Evolutionary conservation across 1,140 invertebrate genomes (phyloP), one percentile per base, ranked within the genome.

Genomic region (Apolygus lucorum): DNA sequence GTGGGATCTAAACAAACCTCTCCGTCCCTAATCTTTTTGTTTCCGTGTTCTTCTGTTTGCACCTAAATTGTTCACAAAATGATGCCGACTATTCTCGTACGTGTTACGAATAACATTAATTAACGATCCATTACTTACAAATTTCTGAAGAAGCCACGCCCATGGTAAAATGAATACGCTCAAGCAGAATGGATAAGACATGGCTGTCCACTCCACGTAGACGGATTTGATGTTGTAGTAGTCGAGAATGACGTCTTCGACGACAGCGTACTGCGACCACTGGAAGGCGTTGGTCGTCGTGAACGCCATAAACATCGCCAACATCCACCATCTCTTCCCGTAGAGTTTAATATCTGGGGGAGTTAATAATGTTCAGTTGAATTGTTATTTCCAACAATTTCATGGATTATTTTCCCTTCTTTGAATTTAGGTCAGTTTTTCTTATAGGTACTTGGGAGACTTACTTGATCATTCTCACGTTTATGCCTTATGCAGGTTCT

Each of bases 111-210:
- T 4, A 42, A 42, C 34, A 42, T 42, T 42, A 17, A 42, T 52
- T 21, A 63, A 63, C 25, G n/a, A 63, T 21, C 21, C 25, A 26
- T 8, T 63, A 63, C 87, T 88, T 79, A 93, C 91, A 78, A 86
- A 87, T 84, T 88, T 92, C 75, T 96, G 90, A 68, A 97, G 82
- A 28, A 96, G 83, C 84, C 87, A 97, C 77, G 91, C 94, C 4
- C 90, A 95, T 2, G 96, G 96, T 76, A 98, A 95, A 74, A 98
- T 94, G 68, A 98, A 85, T 11, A 94, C 92, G 75, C 98, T 93
- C 77, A 98, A 98, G 1, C 88, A 86, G 72, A 96, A 86, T 95
- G 98, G 98, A 78, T 91, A 98, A 73, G 98, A 88, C 88, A 98
- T 92, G 14, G 93, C 96, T 49, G 94, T 93, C 93, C 93, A 96